Evolutionary conservation across 2,113 vertebrate genomes (phyloP).

Genomic region (Pterocles orientalis): DNA sequence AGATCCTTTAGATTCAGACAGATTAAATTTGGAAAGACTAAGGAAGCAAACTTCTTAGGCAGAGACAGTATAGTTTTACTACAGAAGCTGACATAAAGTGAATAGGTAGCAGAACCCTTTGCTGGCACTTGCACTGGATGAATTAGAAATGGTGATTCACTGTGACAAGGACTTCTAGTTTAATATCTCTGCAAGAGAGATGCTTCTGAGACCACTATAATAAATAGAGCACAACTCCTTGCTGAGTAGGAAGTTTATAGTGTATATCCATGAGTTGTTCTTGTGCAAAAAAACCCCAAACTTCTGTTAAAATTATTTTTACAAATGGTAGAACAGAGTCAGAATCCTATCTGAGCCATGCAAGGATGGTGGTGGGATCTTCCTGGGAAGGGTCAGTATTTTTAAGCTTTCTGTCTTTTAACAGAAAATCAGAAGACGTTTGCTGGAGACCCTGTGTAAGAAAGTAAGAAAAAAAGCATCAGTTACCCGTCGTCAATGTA

Average conservation of each 20-base stretch:
- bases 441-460: neutral
- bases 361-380: neutral
- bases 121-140: neutral
- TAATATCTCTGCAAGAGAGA: neutral
- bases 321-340: neutral
- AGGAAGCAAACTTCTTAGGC: neutral
- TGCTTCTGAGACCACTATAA: neutral
- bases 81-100: neutral
- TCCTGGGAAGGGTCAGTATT: neutral
- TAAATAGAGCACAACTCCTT: neutral
- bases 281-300: neutral
- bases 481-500: neutral
- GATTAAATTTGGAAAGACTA: neutral
- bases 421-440: neutral
- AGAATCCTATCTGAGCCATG: neutral
- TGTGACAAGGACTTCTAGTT: neutral
- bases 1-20: neutral
- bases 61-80: neutral
- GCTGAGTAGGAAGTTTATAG: neutral
- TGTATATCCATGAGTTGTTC: neutral
- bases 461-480: neutral
- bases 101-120: neutral
- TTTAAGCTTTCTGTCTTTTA: neutral
- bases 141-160: neutral
- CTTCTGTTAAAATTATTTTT: neutral